phyloP scores from a whole-genome alignment of 1,140 invertebrate genomes.

The Homalodisca vitripennis region DNA sequence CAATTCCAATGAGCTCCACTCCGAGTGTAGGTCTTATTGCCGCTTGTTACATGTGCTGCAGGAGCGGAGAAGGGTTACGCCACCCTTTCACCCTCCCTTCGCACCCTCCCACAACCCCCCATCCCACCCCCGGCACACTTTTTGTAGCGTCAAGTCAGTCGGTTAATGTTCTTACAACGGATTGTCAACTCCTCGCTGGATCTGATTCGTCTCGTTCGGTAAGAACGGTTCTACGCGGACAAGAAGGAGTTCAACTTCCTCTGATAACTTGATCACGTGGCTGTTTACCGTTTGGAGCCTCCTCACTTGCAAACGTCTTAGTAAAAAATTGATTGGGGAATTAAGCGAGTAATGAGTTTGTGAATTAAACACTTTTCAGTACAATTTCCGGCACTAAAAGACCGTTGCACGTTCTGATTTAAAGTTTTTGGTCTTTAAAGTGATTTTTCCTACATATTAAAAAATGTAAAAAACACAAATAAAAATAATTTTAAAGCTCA shows the following conservation, averaged over 20 bases:
- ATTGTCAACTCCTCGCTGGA: slow-evolving; percentile 21
- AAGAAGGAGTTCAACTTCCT: slow-evolving; percentile 21
- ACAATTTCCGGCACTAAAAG: no score
- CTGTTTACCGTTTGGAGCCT: no score
- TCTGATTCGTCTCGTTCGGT: slow-evolving; percentile 17
- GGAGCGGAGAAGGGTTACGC: slow-evolving; percentile 16
- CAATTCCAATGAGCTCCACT: slow-evolving; percentile 76
- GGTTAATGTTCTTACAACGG: slow-evolving; percentile 25
- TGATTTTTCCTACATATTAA: no score
- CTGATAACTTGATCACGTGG: slow-evolving; percentile 5
- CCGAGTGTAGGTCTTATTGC: slow-evolving; percentile 29
- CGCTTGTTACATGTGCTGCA: slow-evolving; percentile 30
- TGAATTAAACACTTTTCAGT: no score
- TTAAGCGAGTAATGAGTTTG: no score
- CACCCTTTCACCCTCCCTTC: slow-evolving; percentile 2
- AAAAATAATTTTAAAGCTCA: no score
- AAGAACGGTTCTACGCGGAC: slow-evolving; percentile 2
- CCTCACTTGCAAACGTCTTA: no score
- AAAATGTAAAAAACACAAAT: no score
- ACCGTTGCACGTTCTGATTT: no score
- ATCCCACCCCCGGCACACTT: neutral
- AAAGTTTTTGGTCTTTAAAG: no score
- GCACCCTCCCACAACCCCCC: neutral
- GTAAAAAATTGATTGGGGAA: no score
- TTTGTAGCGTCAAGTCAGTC: slow-evolving; percentile 21